Conservation (phyloP, 2,888 invertebrate species). For the Chalcis sispes region DNA sequence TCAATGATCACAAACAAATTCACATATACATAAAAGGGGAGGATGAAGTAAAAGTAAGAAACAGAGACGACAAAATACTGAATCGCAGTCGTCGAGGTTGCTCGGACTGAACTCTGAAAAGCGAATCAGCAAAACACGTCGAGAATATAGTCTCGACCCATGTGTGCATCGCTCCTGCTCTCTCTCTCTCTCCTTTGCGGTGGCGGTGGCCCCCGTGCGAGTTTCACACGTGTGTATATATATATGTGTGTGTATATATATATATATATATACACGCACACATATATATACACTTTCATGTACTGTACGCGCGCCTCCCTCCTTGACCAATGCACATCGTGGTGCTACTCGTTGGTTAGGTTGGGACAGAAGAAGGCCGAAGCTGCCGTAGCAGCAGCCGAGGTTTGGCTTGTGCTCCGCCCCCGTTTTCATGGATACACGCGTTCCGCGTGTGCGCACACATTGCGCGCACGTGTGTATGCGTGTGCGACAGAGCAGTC, state of each 20-base stretch:
- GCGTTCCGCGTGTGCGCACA: not conserved
- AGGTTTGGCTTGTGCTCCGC: constrained; percentile 38
- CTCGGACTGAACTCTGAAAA: constrained; percentile 16
- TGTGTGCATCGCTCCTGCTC: constrained; percentile 39
- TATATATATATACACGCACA: not conserved
- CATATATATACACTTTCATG: too few species aligned
- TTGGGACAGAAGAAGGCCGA: constrained; percentile 41
- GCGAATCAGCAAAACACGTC: constrained; percentile 33
- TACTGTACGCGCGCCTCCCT: too few species aligned
- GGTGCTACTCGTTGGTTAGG: constrained; percentile 26
- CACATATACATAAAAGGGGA: not conserved
- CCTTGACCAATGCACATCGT: not conserved
- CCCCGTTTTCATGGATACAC: constrained; percentile 46
- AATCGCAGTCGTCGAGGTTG: not conserved
- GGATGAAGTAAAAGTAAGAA: not conserved
- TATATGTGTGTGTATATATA: not conserved
- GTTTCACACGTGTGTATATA: not conserved
- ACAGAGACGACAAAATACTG: not conserved
- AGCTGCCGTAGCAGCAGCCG: constrained; percentile 36
- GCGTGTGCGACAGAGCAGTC: not conserved
- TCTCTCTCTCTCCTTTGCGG: not conserved
- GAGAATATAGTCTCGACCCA: constrained; percentile 48
- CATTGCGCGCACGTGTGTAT: constrained; percentile 22
- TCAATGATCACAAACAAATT: not conserved
- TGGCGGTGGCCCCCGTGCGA: not conserved